Conservation (phyloP, 2,113 vertebrate species). For the Rynchops niger region DNA sequence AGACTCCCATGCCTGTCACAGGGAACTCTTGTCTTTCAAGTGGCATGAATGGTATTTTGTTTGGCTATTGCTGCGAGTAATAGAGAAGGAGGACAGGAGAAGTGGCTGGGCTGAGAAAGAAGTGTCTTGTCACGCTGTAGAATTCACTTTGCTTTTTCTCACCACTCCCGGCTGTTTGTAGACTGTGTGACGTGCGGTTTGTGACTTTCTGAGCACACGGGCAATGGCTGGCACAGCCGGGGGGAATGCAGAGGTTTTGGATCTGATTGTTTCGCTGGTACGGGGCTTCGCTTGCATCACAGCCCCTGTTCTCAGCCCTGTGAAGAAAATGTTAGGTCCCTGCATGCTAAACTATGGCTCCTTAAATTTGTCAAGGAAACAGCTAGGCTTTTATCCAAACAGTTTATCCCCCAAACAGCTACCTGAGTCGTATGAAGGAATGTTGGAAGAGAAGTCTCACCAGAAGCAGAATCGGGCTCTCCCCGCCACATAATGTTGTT, state of each 20-base stretch:
- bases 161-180: not conserved
- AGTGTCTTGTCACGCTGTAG: not conserved
- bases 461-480: not conserved
- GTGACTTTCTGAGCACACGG: not conserved
- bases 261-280: not conserved
- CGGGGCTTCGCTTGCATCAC: not conserved
- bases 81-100: not conserved
- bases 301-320: not conserved
- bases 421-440: not conserved
- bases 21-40: not conserved
- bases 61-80: not conserved
- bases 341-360: not conserved
- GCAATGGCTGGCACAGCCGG: not conserved
- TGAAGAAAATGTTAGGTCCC: not conserved
- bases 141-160: not conserved
- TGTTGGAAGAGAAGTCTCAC: not conserved
- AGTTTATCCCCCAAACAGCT: not conserved
- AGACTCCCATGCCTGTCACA: not conserved
- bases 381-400: not conserved
- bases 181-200: rapidly evolving
- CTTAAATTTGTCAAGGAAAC: not conserved
- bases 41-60: not conserved
- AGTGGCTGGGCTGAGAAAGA: not conserved
- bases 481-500: not conserved
- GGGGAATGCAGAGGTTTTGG: not conserved